Percentiles rank a stretch among this genome's conserved stretches.
Evolutionary conservation across 2,888 invertebrate species (phyloP).

Genomic region (Byasa hedistus): DNA sequence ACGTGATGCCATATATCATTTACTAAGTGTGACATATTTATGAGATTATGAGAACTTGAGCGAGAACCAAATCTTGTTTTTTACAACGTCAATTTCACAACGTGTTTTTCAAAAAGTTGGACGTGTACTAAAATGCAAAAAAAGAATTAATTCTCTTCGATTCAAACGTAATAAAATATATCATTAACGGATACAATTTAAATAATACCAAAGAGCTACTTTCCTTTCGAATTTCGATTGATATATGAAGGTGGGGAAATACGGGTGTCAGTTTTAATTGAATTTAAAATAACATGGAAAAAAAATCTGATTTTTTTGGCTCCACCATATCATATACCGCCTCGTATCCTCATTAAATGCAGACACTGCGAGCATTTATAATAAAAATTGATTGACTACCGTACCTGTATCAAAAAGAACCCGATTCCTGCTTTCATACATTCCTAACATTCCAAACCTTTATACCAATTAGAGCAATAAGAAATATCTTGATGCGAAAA

Average conservation of each 20-base stretch:
- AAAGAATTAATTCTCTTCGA: not conserved
- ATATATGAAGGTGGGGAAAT: not conserved
- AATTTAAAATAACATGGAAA: not conserved
- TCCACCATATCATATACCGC: not conserved
- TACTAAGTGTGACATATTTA: no score
- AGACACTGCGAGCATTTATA: not conserved
- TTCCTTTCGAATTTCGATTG: not conserved
- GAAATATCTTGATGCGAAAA: slow-evolving; percentile 2
- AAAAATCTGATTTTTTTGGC: not conserved
- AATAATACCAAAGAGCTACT: not conserved
- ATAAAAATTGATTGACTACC: slow-evolving; percentile 1
- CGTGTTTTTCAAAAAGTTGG: not conserved
- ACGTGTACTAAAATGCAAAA: not conserved
- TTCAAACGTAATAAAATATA: not conserved
- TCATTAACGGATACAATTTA: not conserved
- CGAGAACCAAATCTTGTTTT: not conserved
- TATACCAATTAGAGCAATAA: not conserved
- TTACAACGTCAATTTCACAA: not conserved
- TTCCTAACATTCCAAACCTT: slow-evolving; percentile 1
- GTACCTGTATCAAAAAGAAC: not conserved
- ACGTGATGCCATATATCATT: no score
- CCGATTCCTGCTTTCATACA: not conserved
- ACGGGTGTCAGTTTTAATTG: no score
- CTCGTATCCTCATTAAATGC: not conserved
- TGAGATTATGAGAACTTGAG: no score